Evolutionary conservation across 2,113 vertebrate genomes (phyloP).

Genomic region (Grammomys surdaster): DNA sequence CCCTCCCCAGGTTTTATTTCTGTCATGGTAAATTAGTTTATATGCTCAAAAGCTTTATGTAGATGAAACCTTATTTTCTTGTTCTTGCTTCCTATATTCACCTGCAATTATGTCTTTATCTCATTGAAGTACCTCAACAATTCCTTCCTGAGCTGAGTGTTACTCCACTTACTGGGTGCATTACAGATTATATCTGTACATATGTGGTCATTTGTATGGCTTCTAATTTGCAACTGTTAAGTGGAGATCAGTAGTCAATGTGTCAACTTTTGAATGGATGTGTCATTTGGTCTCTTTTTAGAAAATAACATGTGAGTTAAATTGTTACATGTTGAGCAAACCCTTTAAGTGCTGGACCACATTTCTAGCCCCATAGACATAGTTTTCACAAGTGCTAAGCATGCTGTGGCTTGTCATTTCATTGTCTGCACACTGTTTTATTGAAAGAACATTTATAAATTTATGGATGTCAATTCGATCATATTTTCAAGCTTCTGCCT

Average conservation of each 20-base stretch:
- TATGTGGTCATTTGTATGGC: not conserved
- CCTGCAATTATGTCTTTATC: not conserved
- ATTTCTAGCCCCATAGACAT: not conserved
- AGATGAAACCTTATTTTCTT: not conserved
- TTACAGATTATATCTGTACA: not conserved
- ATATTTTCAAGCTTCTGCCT: not conserved
- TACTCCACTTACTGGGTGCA: not conserved
- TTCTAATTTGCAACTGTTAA: not conserved
- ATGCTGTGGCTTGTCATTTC: not conserved
- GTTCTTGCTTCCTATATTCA: not conserved
- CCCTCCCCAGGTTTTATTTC: not conserved
- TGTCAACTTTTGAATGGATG: not conserved
- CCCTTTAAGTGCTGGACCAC: too few species aligned
- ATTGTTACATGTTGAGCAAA: not conserved
- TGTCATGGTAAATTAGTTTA: not conserved
- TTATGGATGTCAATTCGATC: not conserved
- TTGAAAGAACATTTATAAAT: not conserved
- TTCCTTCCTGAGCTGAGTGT: not conserved
- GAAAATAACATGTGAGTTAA: not conserved
- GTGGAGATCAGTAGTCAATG: not conserved
- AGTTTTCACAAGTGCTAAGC: not conserved
- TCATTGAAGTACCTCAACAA: not conserved
- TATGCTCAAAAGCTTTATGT: not conserved
- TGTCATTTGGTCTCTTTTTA: not conserved
- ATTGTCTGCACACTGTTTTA: not conserved